Conservation (phyloP, 2,888 invertebrate genomes). For the Polietes domitor region DNA sequence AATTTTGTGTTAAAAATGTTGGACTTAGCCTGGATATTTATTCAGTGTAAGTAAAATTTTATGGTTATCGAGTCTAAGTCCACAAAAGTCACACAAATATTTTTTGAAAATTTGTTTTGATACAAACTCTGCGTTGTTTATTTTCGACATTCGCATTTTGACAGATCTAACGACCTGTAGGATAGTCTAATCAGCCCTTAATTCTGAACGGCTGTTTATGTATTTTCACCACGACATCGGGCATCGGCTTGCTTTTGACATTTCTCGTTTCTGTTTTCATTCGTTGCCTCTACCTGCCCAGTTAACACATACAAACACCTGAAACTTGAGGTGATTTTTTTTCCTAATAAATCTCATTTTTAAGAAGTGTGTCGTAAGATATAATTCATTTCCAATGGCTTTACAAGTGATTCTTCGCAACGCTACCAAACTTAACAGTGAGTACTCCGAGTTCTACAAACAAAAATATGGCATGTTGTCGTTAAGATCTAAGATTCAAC, state of each 20-base stretch:
- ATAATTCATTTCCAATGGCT: constrained; percentile 70
- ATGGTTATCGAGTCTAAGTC: too few relatives aligned
- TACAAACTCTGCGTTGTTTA: too few relatives aligned
- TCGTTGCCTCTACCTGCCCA: constrained; percentile 27
- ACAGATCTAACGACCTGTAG: too few relatives aligned
- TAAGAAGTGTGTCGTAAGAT: not conserved
- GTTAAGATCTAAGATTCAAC: constrained; percentile 24
- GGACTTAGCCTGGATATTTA: too few relatives aligned
- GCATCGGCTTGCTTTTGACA: constrained; percentile 37
- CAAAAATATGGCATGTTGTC: not conserved
- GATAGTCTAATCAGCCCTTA: too few relatives aligned
- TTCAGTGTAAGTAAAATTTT: too few relatives aligned
- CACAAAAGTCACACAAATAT: too few relatives aligned
- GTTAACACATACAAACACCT: not conserved
- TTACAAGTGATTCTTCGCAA: constrained; percentile 74
- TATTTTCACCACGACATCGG: not conserved
- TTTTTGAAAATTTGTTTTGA: too few relatives aligned
- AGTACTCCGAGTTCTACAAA: constrained; percentile 45
- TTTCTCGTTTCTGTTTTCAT: constrained; percentile 17
- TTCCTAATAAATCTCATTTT: constrained; percentile 22
- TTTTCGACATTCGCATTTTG: too few relatives aligned
- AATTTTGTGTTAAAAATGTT: too few relatives aligned
- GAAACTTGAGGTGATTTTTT: constrained; percentile 16
- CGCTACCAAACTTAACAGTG: constrained; percentile 75
- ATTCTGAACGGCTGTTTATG: too few relatives aligned